A percentile compares a stretch with the other conserved stretches of the same genome.
Evolutionary conservation across 2,888 invertebrate species (phyloP).

Genomic region (Parelbella ahira): DNA sequence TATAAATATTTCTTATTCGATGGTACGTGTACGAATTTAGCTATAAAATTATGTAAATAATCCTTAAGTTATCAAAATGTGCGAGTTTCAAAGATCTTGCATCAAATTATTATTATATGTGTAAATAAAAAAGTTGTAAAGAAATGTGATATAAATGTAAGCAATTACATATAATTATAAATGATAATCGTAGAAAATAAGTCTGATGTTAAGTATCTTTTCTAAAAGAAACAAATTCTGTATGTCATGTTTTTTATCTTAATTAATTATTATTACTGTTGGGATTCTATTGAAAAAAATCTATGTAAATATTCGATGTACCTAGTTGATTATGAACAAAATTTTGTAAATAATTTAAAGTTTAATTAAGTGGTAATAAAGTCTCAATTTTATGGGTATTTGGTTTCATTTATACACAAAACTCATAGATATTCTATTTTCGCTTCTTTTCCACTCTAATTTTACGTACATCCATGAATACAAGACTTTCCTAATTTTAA

Average conservation of each 20-base stretch:
- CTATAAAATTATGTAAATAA: constrained; percentile 13
- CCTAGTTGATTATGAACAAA: constrained; percentile 15
- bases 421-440: no score
- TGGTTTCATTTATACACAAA: background rate
- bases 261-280: constrained; percentile 23
- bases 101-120: constrained; percentile 11
- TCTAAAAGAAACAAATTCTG: constrained; percentile 24
- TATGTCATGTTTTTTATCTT: constrained; percentile 23
- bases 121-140: constrained; percentile 42
- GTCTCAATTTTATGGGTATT: constrained; percentile 22
- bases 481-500: no score
- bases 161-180: constrained; percentile 28
- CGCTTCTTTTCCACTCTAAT: no score
- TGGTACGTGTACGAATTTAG: background rate
- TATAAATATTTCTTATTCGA: no score
- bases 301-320: constrained; percentile 25
- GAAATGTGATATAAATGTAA: constrained; percentile 58
- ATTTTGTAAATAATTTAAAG: constrained; percentile 25
- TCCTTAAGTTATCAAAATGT: background rate
- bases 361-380: constrained; percentile 24
- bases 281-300: constrained; percentile 25
- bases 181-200: constrained; percentile 15
- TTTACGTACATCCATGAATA: no score
- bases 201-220: constrained; percentile 22
- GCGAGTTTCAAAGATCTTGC: constrained; percentile 3